Evolutionary conservation across 1,140 invertebrate species (phyloP), one percentile per base, ranked within the genome.

Genomic region (Wiebesia pumilae): DNA sequence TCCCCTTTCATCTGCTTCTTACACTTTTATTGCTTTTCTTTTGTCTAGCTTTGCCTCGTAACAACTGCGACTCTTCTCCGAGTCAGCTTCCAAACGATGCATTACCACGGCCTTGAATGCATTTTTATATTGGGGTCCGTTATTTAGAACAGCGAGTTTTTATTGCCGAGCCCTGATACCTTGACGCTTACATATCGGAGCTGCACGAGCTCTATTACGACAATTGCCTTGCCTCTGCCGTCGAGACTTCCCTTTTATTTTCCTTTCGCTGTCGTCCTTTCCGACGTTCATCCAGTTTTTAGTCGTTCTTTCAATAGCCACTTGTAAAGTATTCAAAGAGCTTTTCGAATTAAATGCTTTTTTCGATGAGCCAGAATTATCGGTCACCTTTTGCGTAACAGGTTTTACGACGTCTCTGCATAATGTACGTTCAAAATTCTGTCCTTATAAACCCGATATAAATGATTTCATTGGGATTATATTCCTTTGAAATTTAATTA

Each of bases 81-180:
- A 77, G 73, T 35, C 62, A 14, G 65, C 78, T 51, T 81, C 79
- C 51, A 81, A 82, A 86, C 85, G 85, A 82, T 77, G 85, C 80
- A 82, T 86, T 86, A 86, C 85, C 38, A 86, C 19, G 75, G 79
- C 73, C 85, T 86, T 86, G 81, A 87, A 87, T 86, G 81, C 75
- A 83, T 87, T 87, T n/a, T 87, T 83, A 87, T 83, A 86, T 86
- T 83, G 80, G 77, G 54, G 71, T 38, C 83, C 81, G 85, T 83
- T 83, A 87, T 87, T 87, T 87, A 87, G 85, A 87, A 87, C 81
- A 43, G 71, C 40, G 81, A 87, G 62, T 83, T 83, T 87, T 87
- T 87, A 87, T 83, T 87, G 85, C 85, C 1, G 21, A 79, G 81
- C 81, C 65, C 69, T 87, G 80, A 83, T 87, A 87, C 62, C 65